These are phyloP conservation scores for Ornithoptera alexandrae DNA, from an alignment of 2,888 invertebrate genomes.

Conservation along the genomic window DNA sequence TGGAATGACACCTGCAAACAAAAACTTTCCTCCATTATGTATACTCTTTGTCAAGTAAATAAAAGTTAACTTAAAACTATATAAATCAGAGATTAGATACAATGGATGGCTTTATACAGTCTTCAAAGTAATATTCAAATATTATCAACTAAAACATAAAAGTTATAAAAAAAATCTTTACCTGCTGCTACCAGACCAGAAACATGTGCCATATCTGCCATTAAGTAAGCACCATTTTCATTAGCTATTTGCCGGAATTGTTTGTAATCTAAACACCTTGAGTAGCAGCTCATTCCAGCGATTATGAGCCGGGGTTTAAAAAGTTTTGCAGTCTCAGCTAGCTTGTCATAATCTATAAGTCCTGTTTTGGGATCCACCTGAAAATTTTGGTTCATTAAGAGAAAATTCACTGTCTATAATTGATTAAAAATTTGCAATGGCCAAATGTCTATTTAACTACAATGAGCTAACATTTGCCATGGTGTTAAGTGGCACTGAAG, in stretches of 20 bases:
- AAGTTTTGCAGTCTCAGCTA: conserved; percentile 88
- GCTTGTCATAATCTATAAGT: conserved; percentile 94
- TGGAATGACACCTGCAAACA: conserved; percentile 84
- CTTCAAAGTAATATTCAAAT: too few species aligned
- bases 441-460: too few species aligned
- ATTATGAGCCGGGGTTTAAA: conserved; percentile 96
- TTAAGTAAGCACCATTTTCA: conserved; percentile 90
- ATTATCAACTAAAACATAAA: conserved; percentile 1
- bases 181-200: conserved; percentile 95
- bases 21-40: background rate
- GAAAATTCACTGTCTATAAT: too few species aligned
- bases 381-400: conserved; percentile 16
- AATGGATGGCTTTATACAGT: too few species aligned
- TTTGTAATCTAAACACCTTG: conserved; percentile 94
- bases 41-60: background rate
- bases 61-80: background rate
- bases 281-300: conserved; percentile 96
- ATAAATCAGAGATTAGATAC: background rate
- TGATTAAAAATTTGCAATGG: too few species aligned
- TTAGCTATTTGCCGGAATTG: conserved; percentile 91
- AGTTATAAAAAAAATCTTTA: conserved; percentile 35
- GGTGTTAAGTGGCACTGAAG: too few species aligned
- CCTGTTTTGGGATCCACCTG: conserved; percentile 88
- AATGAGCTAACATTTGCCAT: too few species aligned
- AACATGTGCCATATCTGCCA: conserved; percentile 98